Evolutionary conservation across 2,888 invertebrate species (phyloP).

Genomic region (Caenorhabditis panamensis): DNA sequence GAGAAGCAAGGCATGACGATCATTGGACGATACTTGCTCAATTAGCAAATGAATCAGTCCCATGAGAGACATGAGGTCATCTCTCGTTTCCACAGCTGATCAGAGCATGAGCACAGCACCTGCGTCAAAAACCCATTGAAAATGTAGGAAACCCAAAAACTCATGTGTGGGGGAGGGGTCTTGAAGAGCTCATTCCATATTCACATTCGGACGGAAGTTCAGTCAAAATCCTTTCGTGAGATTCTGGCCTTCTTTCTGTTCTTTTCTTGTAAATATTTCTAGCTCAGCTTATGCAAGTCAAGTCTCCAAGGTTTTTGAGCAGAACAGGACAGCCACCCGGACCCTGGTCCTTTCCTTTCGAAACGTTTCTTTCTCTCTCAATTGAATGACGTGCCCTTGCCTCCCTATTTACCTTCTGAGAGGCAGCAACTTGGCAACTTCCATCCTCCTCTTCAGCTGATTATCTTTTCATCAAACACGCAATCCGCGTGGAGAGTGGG

Average conservation of each 20-base stretch:
- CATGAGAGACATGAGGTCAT: not conserved
- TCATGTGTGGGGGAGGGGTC: slow-evolving; percentile 21
- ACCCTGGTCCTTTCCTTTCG: not conserved
- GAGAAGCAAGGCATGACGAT: slow-evolving; percentile 4
- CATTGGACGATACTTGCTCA: slow-evolving; percentile 9
- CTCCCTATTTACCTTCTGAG: slow-evolving; percentile 19
- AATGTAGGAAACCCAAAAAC: not conserved
- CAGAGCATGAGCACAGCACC: slow-evolving; percentile 17
- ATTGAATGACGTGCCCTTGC: slow-evolving; percentile 18
- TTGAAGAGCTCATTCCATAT: slow-evolving; percentile 48
- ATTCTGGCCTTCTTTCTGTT: slow-evolving; percentile 24
- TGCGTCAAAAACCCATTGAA: slow-evolving; percentile 28
- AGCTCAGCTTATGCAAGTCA: not conserved
- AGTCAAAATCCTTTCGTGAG: slow-evolving; percentile 9
- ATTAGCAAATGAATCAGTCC: slow-evolving; percentile 9
- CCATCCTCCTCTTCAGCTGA: too few species aligned
- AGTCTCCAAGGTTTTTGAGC: slow-evolving; percentile 12
- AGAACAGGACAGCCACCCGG: not conserved
- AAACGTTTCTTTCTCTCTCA: slow-evolving; percentile 21
- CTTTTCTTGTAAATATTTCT: not conserved
- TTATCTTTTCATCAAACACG: slow-evolving; percentile 53
- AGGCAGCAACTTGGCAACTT: not conserved
- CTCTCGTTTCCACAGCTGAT: not conserved
- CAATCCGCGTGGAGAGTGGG: slow-evolving; percentile 21
- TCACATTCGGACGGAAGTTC: slow-evolving; percentile 56